Percentiles rank a stretch among this genome's conserved stretches.
phyloP scores from a whole-genome alignment of 2,888 invertebrate genomes.

The Adelognathus sp. region DNA sequence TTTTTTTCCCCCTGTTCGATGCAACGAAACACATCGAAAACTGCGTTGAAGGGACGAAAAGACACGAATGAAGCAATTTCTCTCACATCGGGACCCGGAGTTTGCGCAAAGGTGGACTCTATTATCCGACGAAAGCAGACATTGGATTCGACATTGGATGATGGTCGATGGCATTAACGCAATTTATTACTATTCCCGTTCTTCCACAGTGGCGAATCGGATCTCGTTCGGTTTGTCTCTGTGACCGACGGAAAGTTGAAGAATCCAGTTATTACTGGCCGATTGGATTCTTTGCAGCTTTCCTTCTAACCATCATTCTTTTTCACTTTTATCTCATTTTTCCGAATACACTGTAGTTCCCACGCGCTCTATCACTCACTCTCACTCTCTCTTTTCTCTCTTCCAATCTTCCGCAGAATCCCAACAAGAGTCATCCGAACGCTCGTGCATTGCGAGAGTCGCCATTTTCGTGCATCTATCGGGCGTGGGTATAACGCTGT shows the following conservation, averaged over 20 bases:
- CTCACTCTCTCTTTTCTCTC: neutral
- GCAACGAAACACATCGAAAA: neutral
- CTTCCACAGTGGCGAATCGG: neutral
- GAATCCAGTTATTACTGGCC: neutral
- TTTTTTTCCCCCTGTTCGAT: neutral
- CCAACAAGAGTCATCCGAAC: neutral
- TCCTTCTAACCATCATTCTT: neutral
- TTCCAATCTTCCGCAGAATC: neutral
- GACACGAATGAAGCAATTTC: neutral
- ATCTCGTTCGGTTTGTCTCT: neutral
- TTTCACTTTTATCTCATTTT: neutral
- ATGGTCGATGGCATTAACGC: neutral
- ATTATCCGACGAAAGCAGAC: neutral
- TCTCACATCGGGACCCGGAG: neutral
- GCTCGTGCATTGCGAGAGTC: neutral
- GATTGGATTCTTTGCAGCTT: neutral
- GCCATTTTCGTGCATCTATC: slow-evolving; percentile 28
- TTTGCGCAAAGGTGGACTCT: neutral
- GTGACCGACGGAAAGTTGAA: neutral
- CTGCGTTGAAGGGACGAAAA: neutral
- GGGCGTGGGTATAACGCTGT: neutral
- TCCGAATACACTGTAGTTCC: too few relatives aligned
- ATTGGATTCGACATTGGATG: neutral
- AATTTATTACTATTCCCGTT: neutral
- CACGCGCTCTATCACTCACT: too few relatives aligned